These are phyloP conservation scores for Recurvirostra avosetta DNA, from an alignment of 2,113 vertebrate species.

Conservation along the genomic window DNA sequence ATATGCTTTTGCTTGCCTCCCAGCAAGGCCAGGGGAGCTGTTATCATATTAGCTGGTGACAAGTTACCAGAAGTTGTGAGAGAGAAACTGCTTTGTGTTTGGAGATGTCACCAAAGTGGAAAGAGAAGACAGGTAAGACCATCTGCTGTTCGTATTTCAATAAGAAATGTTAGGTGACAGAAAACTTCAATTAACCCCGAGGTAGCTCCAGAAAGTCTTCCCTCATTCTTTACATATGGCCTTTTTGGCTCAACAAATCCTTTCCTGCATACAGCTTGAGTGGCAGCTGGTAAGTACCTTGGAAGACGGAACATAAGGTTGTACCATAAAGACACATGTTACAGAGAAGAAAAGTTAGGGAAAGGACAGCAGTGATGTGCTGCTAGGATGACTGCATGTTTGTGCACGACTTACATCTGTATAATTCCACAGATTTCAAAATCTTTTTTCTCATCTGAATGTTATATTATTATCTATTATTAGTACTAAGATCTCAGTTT, in stretches of 20 bases:
- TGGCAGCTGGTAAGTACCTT: background rate
- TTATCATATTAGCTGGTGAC: background rate
- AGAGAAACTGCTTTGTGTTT: background rate
- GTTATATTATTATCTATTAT: background rate
- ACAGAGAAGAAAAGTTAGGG: background rate
- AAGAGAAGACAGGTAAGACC: background rate
- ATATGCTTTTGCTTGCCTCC: background rate
- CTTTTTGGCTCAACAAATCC: background rate
- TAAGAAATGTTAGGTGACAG: background rate
- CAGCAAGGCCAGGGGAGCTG: background rate
- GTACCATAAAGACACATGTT: background rate
- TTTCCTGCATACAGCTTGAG: rapidly evolving
- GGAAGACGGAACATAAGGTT: background rate
- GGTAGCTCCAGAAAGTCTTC: background rate
- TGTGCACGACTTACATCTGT: background rate
- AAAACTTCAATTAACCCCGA: background rate
- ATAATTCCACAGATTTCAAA: background rate
- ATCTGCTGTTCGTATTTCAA: background rate
- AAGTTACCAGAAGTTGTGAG: background rate
- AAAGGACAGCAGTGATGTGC: background rate
- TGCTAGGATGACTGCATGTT: background rate
- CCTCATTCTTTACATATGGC: background rate
- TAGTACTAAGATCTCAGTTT: background rate
- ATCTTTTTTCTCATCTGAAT: background rate
- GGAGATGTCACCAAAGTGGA: background rate